Evolutionary conservation across 2,888 invertebrate species (phyloP), one percentile per base, ranked within the genome.

Genomic region (Lochmaea crataegi): DNA sequence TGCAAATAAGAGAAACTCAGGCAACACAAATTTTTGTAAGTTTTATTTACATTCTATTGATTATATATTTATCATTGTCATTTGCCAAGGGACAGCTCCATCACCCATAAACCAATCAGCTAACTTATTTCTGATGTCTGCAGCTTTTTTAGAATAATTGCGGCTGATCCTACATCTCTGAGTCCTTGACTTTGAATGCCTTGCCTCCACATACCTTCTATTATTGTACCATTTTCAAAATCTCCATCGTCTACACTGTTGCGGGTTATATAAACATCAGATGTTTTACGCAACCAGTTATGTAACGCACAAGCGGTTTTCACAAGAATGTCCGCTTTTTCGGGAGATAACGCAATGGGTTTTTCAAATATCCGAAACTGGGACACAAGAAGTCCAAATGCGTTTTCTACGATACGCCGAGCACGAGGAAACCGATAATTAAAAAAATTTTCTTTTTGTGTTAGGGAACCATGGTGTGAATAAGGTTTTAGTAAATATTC

Each of bases 401-500:
- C 68, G 26, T 68, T 68, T 42, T 68, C 60, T 68, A 42, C 42
- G 16, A 60, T 60, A 45, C 45, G 53, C 14, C 67, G 51, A 38
- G 32, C 18, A 18, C 58, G 68, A 42, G 60, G 61, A 26, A 58
- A n/a, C 22, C 68, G 38, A 42, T 68, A 68, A 38, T 68, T 68
- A 42, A 68, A n/a, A n/a, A n/a, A n/a, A n/a, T 22, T 68, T 60
- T 60, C 10, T 10, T n/a, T 58, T 9, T 12, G 12, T 41, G 58
- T 68, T 12, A 48, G 51, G 14, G 56, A 11, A 26, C 53, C 66
- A 66, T 56, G 18, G 26, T 63, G 63, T 63, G 63, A 63, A 22
- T 73, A 78, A 11, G 76, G 78, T 58, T 80, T 80, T 76, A 80
- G 72, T 12, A 78, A 48, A 69, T 77, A 53, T 65, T 48, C 63